A percentile compares a stretch with the other conserved stretches of the same genome.
These are phyloP conservation scores for Seriola rivoliana DNA, from an alignment of 2,113 vertebrate genomes.

Conservation along the genomic window DNA sequence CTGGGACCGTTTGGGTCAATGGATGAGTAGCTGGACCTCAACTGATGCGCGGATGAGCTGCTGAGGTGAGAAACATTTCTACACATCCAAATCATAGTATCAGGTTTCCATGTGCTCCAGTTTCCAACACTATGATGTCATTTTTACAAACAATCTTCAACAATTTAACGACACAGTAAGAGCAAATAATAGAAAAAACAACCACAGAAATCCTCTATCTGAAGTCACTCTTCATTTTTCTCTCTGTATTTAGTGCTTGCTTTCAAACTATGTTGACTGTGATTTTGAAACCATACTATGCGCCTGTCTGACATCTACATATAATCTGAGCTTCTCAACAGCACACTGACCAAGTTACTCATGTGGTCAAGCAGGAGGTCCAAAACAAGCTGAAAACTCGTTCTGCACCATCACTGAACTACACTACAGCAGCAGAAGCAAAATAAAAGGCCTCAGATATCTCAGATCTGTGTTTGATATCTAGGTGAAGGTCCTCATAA, in stretches of 20 bases:
- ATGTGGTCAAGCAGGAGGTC: no score
- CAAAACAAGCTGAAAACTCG: background rate
- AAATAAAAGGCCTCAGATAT: background rate
- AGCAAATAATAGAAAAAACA: background rate
- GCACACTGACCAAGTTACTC: no score
- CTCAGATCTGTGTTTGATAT: conserved; percentile 5
- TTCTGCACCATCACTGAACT: background rate
- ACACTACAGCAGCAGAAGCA: background rate
- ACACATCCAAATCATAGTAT: background rate
- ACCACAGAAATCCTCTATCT: background rate
- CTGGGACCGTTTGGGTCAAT: background rate
- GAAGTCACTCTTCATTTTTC: background rate
- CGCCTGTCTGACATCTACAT: background rate
- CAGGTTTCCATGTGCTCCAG: background rate
- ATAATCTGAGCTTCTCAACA: background rate
- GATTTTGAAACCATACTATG: background rate
- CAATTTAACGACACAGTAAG: background rate
- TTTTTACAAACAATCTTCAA: background rate
- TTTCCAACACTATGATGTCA: background rate
- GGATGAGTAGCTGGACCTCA: background rate
- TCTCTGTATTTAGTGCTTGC: background rate
- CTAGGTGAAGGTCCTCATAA: background rate
- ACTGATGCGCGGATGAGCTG: background rate
- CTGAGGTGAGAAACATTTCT: background rate
- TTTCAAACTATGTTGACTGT: background rate